Conservation (phyloP, 2,888 invertebrate genomes). For the Tachina grossa region DNA sequence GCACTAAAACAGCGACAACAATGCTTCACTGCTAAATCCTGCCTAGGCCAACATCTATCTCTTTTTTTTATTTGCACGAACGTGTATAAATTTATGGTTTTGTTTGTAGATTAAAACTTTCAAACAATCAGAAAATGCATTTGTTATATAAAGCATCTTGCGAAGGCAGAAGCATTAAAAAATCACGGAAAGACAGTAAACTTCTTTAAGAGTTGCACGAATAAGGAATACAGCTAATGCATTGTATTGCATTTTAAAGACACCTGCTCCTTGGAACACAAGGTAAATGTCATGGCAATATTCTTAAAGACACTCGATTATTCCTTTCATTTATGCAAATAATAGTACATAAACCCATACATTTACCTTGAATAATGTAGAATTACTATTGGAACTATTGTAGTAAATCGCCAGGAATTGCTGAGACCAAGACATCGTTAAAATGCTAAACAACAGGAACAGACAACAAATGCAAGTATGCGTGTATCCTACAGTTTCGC, state of each 20-base stretch:
- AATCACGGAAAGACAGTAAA: slow-evolving; percentile 56
- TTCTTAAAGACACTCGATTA: slow-evolving; percentile 21
- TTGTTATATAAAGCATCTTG: slow-evolving; percentile 38
- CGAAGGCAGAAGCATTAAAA: slow-evolving; percentile 22
- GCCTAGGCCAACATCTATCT: background rate
- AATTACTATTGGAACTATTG: slow-evolving; percentile 13
- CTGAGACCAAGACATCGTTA: background rate
- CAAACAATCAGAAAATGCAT: slow-evolving; percentile 31
- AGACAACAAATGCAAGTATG: slow-evolving; percentile 57
- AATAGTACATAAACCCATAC: slow-evolving; percentile 18
- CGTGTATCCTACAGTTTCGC: slow-evolving; percentile 55
- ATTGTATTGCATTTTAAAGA: slow-evolving; percentile 23
- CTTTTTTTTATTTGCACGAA: slow-evolving; percentile 5
- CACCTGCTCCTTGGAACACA: slow-evolving; percentile 37
- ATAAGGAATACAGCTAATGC: background rate
- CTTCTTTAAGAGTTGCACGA: background rate
- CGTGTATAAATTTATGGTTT: slow-evolving; percentile 13
- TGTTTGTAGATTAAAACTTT: slow-evolving; percentile 2
- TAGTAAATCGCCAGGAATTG: slow-evolving; percentile 44
- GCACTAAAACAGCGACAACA: background rate
- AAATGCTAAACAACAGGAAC: slow-evolving; percentile 51
- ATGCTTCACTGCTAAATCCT: background rate
- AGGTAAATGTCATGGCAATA: slow-evolving; percentile 53
- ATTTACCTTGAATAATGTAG: slow-evolving; percentile 12
- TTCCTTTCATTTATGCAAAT: background rate